Evolutionary conservation across 2,113 vertebrate genomes (phyloP).

Genomic region (Lophotis ruficrista): DNA sequence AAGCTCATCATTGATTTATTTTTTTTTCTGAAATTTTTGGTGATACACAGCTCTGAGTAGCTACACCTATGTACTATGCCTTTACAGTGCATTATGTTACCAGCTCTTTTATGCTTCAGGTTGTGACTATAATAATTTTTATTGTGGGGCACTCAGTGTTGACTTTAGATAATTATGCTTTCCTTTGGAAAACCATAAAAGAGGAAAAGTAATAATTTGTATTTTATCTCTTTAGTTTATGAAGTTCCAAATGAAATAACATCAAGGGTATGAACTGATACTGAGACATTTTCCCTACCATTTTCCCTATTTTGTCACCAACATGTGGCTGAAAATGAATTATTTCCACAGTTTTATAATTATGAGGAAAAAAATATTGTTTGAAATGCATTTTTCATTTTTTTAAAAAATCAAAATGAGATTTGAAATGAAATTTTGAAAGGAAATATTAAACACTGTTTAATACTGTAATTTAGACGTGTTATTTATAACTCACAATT

Average conservation of each 20-base stretch:
- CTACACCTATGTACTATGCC: accelerated
- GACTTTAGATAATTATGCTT: not conserved
- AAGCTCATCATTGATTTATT: not conserved
- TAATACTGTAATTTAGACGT: not conserved
- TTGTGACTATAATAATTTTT: not conserved
- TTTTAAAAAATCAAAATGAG: not conserved
- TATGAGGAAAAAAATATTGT: not conserved
- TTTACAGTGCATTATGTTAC: not conserved
- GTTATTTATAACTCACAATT: accelerated
- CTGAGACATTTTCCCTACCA: not conserved
- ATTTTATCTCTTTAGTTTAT: not conserved
- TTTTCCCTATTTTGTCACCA: not conserved
- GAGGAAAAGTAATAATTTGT: not conserved
- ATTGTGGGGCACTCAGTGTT: not conserved
- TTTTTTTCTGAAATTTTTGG: not conserved
- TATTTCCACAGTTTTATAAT: not conserved
- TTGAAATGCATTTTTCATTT: not conserved
- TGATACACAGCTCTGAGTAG: not conserved
- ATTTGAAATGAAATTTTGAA: not conserved
- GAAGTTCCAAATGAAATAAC: not conserved
- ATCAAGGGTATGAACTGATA: not conserved
- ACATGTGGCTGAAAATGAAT: not conserved
- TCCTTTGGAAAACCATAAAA: not conserved
- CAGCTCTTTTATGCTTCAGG: not conserved
- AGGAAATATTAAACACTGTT: not conserved